Evolutionary conservation across 2,888 invertebrate species (phyloP), one percentile per base, ranked within the genome.

Genomic region (Doris montereyensis): DNA sequence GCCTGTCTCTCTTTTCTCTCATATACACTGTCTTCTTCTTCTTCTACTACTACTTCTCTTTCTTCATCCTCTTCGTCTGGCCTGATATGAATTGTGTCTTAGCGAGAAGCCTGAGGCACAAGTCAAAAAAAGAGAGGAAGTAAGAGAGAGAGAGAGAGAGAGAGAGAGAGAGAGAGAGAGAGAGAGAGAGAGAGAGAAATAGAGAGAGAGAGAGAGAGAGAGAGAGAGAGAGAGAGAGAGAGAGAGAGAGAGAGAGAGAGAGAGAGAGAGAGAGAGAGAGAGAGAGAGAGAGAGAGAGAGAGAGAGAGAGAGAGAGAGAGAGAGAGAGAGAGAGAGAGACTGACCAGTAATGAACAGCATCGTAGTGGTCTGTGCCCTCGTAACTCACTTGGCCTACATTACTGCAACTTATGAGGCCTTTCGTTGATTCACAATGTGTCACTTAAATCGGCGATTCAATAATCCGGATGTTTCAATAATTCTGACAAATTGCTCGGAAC

Each of bases 241-340:
- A 57, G 58, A 57, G 52, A 67, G 17, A 77, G 28, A 77, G 71
- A 77, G 2, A 71, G 77, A 58, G 28, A 70, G 34, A 71, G n/a
- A 71, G 77, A 57, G 2, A 70, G 70, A 77, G 8, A 70, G 60
- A 70, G 21, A 77, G 26, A 41, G n/a, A 76, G 35, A 57, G 17
- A 52, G 17, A 41, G 1, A 26, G 52, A 76, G 13, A 41, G 41
- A 35, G 21, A 67, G 67, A 52, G 1, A 57, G 57, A 70, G 52
- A 57, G 32, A 77, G 24, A 77, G 68, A 68, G 8, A 57, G 68
- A 68, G 2, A 76, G 68, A 76, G 30, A 76, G 68, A 76, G 17
- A 68, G 76, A 68, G 24, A 76, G 52, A 68, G 24, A 68, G 76
- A 76, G 10, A 77, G 70, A 28, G 52, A 35, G 76, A 70, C n/a